Percentiles rank a stretch among this genome's conserved stretches.
Evolutionary conservation across 1,140 invertebrate species (phyloP).

Genomic region (Calephelis virginiensis): DNA sequence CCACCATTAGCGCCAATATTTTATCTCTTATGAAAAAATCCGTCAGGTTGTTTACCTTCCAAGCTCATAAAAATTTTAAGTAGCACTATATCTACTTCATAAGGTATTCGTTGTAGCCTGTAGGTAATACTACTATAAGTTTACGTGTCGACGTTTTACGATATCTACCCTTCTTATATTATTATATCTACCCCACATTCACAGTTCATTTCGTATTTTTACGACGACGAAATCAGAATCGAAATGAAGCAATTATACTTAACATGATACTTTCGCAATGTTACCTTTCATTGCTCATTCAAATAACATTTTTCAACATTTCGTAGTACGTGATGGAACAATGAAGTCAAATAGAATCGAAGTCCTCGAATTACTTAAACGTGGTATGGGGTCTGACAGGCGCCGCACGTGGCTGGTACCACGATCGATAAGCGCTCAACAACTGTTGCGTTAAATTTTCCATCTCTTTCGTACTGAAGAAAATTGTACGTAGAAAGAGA

Average conservation of each 20-base stretch:
- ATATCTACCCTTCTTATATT: conserved; percentile 8
- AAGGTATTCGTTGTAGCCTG: too few species aligned
- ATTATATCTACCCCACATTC: conserved; percentile 22
- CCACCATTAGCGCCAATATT: too few species aligned
- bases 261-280: background rate
- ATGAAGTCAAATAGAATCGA: conserved; percentile 13
- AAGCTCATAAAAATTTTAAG: too few species aligned
- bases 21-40: too few species aligned
- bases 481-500: conserved; percentile 30
- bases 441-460: conserved; percentile 66
- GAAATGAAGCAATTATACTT: conserved; percentile 11
- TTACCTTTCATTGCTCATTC: background rate
- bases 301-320: background rate
- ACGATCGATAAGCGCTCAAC: conserved; percentile 63
- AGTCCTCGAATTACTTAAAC: conserved; percentile 10
- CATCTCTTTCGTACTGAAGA: conserved; percentile 39
- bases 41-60: too few species aligned
- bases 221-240: conserved; percentile 2
- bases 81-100: too few species aligned
- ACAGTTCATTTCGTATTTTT: conserved; percentile 14
- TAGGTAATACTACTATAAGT: background rate
- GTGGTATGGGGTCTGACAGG: conserved; percentile 32
- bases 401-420: conserved; percentile 58
- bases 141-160: background rate
- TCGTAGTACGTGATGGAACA: background rate